Base-by-base conservation (phyloP, 2,797 vertebrate species). In the Sparidentex hasta region DNA sequence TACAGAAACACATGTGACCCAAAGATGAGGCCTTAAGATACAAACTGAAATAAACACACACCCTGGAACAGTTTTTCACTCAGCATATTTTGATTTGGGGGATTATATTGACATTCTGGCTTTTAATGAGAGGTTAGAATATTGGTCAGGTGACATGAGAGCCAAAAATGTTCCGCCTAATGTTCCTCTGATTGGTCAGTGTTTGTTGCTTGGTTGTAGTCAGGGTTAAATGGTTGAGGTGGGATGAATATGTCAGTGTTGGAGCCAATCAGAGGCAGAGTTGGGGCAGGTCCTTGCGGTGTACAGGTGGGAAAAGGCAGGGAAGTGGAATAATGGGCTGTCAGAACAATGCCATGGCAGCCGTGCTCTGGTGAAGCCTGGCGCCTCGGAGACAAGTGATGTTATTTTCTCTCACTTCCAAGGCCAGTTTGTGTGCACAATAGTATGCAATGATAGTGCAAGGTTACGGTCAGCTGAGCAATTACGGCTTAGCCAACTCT, bases 81-180 rank as follows among this genome's bases (percentile, higher is more conserved):
- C 29, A 63, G 63, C 72, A 80, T 68, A 62, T 80, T 86, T 82
- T 46, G 58, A 87, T 87, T 87, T 80, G 56, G 55, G 68, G 5
- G 13, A 59, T 70, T 5, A 5, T 57, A 66, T 70, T n/a, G 63
- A 78, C 50, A 68, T 79, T 80, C 21, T 75, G 69, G 46, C 61
- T 81, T 73, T 83, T 74, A 83, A 74, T 71, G 74, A 74, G 76
- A 80, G 75, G 66, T 73, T 61, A 20, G 47, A 79, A 61, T 71
- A 85, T 75, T 81, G 75, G 76, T 83, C 46, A 73, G 41, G 38
- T 77, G 46, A 29, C 27, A 63, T 51, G 62, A 33, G 55, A 78
- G 33, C 65, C 72, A 69, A 52, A 75, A 33, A 33, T 33, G 5
- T 33, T 6, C 29, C 6, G 6, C 6, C 29, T 33, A 33, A 33